Base-by-base conservation (phyloP, 2,797 vertebrate genomes). In the Gila robusta region DNA sequence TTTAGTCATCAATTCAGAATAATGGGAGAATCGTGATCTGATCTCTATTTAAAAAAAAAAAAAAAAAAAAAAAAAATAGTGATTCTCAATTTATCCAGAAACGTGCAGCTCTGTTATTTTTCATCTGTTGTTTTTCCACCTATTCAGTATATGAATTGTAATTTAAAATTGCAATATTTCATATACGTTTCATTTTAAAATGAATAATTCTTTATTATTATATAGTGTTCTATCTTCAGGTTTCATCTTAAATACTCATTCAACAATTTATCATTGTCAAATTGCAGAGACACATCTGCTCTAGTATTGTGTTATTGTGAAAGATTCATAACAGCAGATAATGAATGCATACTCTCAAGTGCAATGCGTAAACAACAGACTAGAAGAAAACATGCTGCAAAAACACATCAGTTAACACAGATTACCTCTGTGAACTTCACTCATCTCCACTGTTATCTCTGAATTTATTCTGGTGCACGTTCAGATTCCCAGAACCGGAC, bases 251-350 rank as follows among this genome's bases (percentile, higher is more conserved):
- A 23, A 76, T 26, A 52, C 23, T 21, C 81, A 64, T 23, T 64
- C 39, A n/a, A 59, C 39, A 64, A 64, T 83, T 66, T 9, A 83
- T n/a, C 28, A 21, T 41, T 47, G 39, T 74, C 26, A 76, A 37
- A 76, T 37, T 66, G 59, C 28, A 47, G 54, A 62, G 37, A 21
- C 41, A 74, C 41, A 66, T 76, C 72, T 77, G 72, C 82, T 67
- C 16, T 39, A 52, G 23, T 9, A 39, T 28, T 84, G 56, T 52
- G 71, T 52, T 66, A 49, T 52, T 66, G 72, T 67, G 44, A 77
- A 84, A 54, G 37, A 84, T 54, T 52, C 41, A 84, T 84, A 77
- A 37, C 44, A 52, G 32, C 26, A 83, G 21, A 76, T 66, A 49
- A 66, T 83, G 21, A 66, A 83, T 62, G 59, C 8, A 66, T 14